These are phyloP conservation scores for Notechis scutatus DNA, from an alignment of 2,113 vertebrate genomes.

Conservation along the genomic window DNA sequence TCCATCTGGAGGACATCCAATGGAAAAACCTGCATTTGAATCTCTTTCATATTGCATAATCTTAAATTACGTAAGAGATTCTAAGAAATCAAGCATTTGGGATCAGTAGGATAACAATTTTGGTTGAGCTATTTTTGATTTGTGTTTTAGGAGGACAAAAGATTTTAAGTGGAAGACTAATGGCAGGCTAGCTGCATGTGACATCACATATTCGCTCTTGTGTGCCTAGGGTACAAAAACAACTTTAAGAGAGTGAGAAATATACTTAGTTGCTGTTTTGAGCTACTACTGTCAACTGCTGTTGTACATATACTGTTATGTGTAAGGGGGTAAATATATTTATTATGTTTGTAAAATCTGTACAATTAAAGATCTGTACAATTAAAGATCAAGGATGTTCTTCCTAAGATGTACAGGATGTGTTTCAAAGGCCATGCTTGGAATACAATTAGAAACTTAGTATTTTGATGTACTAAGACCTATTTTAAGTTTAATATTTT, in stretches of 20 bases:
- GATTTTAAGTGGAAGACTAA: slow-evolving; percentile 55
- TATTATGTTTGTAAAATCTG: slow-evolving; percentile 86
- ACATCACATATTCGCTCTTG: slow-evolving; percentile 63
- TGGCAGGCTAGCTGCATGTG: slow-evolving; percentile 57
- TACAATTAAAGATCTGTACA: slow-evolving; percentile 70
- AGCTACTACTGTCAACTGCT: slow-evolving; percentile 82
- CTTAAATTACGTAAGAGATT: not conserved
- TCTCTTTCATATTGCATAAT: not conserved
- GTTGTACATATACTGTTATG: slow-evolving; percentile 83
- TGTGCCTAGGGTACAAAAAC: slow-evolving; percentile 64
- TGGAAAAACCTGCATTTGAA: not conserved
- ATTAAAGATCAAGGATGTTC: slow-evolving; percentile 83
- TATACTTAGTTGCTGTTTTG: slow-evolving; percentile 74
- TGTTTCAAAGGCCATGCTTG: slow-evolving; percentile 82
- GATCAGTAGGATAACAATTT: not conserved
- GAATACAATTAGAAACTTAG: slow-evolving; percentile 83
- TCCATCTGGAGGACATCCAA: not conserved
- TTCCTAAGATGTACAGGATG: slow-evolving; percentile 81
- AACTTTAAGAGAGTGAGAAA: slow-evolving; percentile 59
- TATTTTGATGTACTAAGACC: slow-evolving; percentile 86
- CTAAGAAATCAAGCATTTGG: not conserved
- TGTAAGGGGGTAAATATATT: slow-evolving; percentile 85
- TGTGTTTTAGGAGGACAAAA: slow-evolving; percentile 62
- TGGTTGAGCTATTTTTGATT: slow-evolving; percentile 27
- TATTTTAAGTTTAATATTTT: slow-evolving; percentile 88